These are phyloP conservation scores for Brienomyrus brachyistius DNA, from an alignment of 2,113 vertebrate species.

Conservation along the genomic window DNA sequence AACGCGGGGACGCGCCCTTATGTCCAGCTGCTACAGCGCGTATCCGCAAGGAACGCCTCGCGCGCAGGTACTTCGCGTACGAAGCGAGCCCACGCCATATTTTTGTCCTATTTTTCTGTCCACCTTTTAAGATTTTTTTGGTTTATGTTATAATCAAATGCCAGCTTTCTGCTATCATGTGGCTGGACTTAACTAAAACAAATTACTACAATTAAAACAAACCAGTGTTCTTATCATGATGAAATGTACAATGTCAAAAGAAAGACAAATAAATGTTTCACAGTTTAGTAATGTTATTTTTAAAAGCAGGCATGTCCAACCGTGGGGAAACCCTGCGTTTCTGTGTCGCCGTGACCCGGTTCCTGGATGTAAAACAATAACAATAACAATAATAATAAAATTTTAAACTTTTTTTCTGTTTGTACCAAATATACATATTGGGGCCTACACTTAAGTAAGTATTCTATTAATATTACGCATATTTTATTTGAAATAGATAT, in stretches of 20 bases:
- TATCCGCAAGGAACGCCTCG: neutral
- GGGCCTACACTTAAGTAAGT: neutral
- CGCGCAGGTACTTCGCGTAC: neutral
- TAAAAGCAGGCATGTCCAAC: neutral
- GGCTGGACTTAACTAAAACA: neutral
- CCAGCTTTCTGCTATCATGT: neutral
- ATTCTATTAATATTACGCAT: neutral
- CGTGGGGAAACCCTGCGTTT: neutral
- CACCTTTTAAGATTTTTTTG: neutral
- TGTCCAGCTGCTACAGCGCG: constrained; percentile 30
- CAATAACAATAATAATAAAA: neutral
- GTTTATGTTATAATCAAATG: neutral
- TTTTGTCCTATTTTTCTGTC: neutral
- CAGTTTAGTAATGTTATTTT: neutral
- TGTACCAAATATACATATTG: neutral
- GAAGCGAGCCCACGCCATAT: neutral
- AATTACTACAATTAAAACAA: constrained; percentile 28
- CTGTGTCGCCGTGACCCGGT: neutral
- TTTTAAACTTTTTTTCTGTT: neutral
- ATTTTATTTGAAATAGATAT: neutral
- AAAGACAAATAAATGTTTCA: neutral
- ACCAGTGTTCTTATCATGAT: neutral
- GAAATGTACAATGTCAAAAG: neutral
- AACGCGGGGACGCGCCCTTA: constrained; percentile 49
- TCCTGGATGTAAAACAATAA: neutral